Conservation (phyloP, 2,888 invertebrate genomes). For the Sarcophaga rosellei region DNA sequence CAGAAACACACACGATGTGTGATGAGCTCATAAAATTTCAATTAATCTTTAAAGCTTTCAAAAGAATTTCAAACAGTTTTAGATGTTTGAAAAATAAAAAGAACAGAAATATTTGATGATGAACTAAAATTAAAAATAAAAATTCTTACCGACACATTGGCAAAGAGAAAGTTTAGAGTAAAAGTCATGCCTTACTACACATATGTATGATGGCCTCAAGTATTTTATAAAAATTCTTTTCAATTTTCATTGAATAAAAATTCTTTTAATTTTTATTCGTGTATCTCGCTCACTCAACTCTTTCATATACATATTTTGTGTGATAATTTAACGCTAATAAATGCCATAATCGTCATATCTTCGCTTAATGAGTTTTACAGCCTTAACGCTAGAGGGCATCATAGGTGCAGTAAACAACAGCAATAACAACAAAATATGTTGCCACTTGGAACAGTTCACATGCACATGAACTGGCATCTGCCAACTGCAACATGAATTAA, state of each 20-base stretch:
- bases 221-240: not conserved
- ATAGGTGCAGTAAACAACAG: not conserved
- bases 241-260: no score
- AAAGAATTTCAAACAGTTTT: slow-evolving; percentile 24
- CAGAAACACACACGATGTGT: slow-evolving; percentile 63
- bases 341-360: slow-evolving; percentile 26
- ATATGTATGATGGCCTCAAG: not conserved
- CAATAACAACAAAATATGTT: slow-evolving; percentile 24
- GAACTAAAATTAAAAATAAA: not conserved
- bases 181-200: not conserved
- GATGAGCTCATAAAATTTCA: slow-evolving; percentile 66
- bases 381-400: slow-evolving; percentile 38
- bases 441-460: slow-evolving; percentile 28
- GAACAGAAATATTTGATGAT: not conserved
- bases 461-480: not conserved
- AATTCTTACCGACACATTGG: not conserved
- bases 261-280: not conserved
- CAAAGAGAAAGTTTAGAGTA: not conserved
- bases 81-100: not conserved
- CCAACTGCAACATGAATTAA: slow-evolving; percentile 3
- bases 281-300: not conserved
- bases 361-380: slow-evolving; percentile 48
- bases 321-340: slow-evolving; percentile 27
- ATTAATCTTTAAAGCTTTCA: slow-evolving; percentile 62
- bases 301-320: no score